A percentile compares a stretch with the other conserved stretches of the same genome.
Evolutionary conservation across 2,888 invertebrate genomes (phyloP).

Genomic region (Myathropa florea): DNA sequence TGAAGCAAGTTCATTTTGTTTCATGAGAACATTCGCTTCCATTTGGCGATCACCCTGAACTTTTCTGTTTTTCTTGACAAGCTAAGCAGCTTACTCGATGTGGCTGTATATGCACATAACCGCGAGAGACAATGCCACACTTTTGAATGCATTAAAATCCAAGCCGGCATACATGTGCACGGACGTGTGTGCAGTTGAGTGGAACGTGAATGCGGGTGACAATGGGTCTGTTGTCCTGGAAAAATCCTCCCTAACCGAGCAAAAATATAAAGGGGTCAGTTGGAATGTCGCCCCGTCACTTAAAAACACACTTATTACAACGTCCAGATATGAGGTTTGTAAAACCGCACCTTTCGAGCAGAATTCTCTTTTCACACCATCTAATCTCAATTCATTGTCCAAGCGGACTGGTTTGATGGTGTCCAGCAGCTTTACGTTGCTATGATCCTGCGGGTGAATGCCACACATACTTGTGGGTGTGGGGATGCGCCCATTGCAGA

Average conservation of each 20-base stretch:
- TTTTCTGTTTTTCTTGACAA: background rate
- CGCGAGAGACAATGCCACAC: background rate
- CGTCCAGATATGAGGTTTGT: background rate
- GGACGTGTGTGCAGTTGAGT: background rate
- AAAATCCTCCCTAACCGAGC: background rate
- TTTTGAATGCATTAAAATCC: background rate
- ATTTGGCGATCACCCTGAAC: background rate
- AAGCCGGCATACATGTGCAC: background rate
- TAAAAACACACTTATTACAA: conserved; percentile 32
- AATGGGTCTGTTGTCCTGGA: background rate
- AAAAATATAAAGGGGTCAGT: conserved; percentile 5
- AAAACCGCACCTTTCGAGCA: conserved; percentile 27
- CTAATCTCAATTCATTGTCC: conserved; percentile 45
- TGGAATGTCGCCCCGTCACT: conserved; percentile 36
- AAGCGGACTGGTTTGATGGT: background rate
- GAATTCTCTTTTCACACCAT: conserved; percentile 37
- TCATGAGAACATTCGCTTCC: background rate
- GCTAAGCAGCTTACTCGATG: background rate
- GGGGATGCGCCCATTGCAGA: background rate
- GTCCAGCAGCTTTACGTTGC: background rate
- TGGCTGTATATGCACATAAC: background rate
- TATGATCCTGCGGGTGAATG: conserved; percentile 9
- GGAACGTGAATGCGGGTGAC: conserved; percentile 21
- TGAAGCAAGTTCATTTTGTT: background rate
- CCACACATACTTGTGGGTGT: conserved; percentile 6